Evolutionary conservation across 2,888 invertebrate species (phyloP), one percentile per base, ranked within the genome.

Genomic region (Nomada lathburiana): DNA sequence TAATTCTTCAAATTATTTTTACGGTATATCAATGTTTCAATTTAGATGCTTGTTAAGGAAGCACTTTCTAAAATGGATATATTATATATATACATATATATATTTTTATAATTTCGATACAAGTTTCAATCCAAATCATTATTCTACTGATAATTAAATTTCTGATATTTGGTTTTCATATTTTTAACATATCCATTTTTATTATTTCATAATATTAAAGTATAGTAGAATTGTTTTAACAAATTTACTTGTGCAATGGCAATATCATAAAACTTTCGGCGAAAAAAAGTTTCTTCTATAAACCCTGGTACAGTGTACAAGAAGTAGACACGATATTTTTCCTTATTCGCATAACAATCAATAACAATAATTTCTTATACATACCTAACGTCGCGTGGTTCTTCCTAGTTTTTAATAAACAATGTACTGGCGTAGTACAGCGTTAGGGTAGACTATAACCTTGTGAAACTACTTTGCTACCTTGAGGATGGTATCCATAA

Each of bases 321-420:
- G 36, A 11, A 29, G 26, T 44, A 42, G 47, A 26, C 64, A 20
- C 52, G 65, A 29, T 20, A 18, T 18, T 16, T 60, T 82, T 52
- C n/a, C 50, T 81, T 76, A 76, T 82, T 76, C 72, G 65, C 72
- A 23, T 11, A 42, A 67, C 68, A 52, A 82, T 82, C 82, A 44
- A 80, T 80, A 76, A 55, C 60, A 67, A 52, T 36, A 23, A 69
- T 47, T 69, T 53, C 36, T 70, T 57, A 26, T 16, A 18, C 55
- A 20, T 23, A 29, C 18, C 50, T 60, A 42, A 1, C 26, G 47
- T 29, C 73, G 26, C 52, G 29, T 57, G 42, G 55, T 63, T 20
- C 26, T 57, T 68, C 44, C 29, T 59, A 71, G 52, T 67, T 68
- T 55, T n/a, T 11, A 5, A 47, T 80, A 64, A 80, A 80, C 59